Conservation (phyloP, 2,888 invertebrate species). For the Cordylochernes scorpioides region DNA sequence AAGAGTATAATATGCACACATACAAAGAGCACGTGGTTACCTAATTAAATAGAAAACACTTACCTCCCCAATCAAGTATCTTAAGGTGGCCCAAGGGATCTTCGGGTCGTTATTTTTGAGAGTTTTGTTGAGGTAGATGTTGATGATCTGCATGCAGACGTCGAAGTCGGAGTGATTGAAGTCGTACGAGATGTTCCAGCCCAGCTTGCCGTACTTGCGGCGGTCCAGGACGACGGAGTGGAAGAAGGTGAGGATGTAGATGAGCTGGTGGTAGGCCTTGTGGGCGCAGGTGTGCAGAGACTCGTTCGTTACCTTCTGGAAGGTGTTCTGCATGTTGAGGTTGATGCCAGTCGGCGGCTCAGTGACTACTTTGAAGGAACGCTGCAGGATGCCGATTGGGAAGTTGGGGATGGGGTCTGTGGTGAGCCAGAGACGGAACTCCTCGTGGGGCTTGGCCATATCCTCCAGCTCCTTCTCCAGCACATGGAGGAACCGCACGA, state of each 20-base stretch:
- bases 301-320: slow-evolving; percentile 50
- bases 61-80: slow-evolving; percentile 73
- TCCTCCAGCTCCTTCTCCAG: slow-evolving; percentile 58
- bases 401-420: slow-evolving; percentile 63
- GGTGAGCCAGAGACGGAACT: slow-evolving; percentile 73
- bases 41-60: too few relatives aligned
- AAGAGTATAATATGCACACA: too few relatives aligned
- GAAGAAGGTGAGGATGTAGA: slow-evolving; percentile 71
- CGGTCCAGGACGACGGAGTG: slow-evolving; percentile 75
- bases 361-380: slow-evolving; percentile 64
- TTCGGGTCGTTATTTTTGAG: slow-evolving; percentile 29
- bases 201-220: slow-evolving; percentile 71
- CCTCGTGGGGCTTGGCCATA: slow-evolving; percentile 52
- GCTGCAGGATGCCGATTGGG: slow-evolving; percentile 63
- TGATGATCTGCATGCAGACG: slow-evolving; percentile 57
- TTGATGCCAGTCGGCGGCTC: slow-evolving; percentile 76
- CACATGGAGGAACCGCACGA: slow-evolving; percentile 45
- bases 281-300: slow-evolving; percentile 45
- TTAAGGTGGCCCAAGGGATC: slow-evolving; percentile 67
- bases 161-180: slow-evolving; percentile 73
- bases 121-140: slow-evolving; percentile 44
- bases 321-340: slow-evolving; percentile 59
- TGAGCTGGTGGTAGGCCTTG: slow-evolving; percentile 44
- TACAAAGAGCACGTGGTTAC: too few relatives aligned
- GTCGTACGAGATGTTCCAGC: slow-evolving; percentile 79